These are phyloP conservation scores for Mythimna albipuncta DNA, from an alignment of 2,888 invertebrate species.

Conservation along the genomic window DNA sequence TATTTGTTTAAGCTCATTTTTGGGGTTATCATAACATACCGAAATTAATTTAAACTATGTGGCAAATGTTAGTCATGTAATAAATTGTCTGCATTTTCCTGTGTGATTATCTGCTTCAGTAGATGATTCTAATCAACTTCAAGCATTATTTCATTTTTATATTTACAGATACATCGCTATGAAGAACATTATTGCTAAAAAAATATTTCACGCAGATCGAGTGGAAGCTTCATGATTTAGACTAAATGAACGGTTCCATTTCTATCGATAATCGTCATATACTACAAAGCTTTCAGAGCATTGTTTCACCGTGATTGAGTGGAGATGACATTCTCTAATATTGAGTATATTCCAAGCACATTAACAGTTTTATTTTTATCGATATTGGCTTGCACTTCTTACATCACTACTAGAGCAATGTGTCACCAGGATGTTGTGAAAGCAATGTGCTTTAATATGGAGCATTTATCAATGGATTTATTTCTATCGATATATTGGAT, in stretches of 20 bases:
- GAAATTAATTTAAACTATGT: too few relatives aligned
- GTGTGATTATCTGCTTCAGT: neutral
- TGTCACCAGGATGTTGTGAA: neutral
- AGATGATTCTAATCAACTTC: neutral
- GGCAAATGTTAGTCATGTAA: too few relatives aligned
- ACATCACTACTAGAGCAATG: neutral
- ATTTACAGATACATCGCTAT: too few relatives aligned
- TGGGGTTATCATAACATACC: too few relatives aligned
- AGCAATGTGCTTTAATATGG: neutral
- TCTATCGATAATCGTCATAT: neutral
- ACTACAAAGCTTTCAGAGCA: neutral
- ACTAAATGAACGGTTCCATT: neutral
- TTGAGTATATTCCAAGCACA: neutral
- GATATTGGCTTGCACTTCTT: neutral
- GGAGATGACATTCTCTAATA: neutral
- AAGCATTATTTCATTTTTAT: neutral
- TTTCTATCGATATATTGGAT: constrained; percentile 64
- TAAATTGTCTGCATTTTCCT: too few relatives aligned
- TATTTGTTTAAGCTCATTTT: too few relatives aligned
- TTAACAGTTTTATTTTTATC: neutral
- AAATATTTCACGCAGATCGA: too few relatives aligned
- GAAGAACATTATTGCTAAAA: too few relatives aligned
- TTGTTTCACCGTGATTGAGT: neutral
- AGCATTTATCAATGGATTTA: neutral
- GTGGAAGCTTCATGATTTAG: too few relatives aligned